A percentile compares a stretch with the other conserved stretches of the same genome.
Evolutionary conservation across 2,797 vertebrate species (phyloP).

Genomic region (Amniataba percoides): DNA sequence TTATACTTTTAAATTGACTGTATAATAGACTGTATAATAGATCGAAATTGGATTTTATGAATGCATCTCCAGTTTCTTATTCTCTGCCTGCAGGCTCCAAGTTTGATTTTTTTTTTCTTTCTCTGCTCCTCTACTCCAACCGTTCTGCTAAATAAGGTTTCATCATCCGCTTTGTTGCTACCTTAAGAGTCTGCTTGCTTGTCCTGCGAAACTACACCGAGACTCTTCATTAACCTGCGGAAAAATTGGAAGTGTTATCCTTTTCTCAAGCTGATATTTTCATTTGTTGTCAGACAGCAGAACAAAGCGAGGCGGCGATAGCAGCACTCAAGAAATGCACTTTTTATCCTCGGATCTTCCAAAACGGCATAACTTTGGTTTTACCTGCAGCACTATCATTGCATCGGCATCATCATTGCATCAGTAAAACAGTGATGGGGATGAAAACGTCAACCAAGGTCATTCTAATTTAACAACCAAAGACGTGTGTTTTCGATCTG

Average conservation of each 20-base stretch:
- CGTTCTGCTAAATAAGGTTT: neutral
- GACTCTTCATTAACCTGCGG: neutral
- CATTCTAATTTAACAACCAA: too few relatives aligned
- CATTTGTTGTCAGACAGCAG: neutral
- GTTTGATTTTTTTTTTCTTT: neutral
- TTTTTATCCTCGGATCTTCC: neutral
- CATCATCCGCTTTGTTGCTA: conserved; percentile 6
- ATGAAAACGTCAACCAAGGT: too few relatives aligned
- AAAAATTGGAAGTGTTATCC: neutral
- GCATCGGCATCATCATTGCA: too few relatives aligned
- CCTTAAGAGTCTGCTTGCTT: neutral
- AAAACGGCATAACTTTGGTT: neutral
- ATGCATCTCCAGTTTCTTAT: neutral
- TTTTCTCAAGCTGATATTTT: neutral
- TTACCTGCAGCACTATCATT: neutral
- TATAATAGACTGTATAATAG: neutral
- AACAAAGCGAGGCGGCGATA: neutral
- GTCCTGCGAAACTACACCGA: neutral
- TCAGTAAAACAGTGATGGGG: neutral
- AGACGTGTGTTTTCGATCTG: too few relatives aligned
- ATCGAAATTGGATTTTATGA: neutral
- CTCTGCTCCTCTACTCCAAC: neutral
- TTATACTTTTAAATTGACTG: neutral
- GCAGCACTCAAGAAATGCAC: neutral
- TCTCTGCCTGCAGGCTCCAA: conserved; percentile 8